Percentiles rank a stretch among this genome's conserved stretches.
Evolutionary conservation across 1,140 invertebrate species (phyloP).

Genomic region (Aphis gossypii): DNA sequence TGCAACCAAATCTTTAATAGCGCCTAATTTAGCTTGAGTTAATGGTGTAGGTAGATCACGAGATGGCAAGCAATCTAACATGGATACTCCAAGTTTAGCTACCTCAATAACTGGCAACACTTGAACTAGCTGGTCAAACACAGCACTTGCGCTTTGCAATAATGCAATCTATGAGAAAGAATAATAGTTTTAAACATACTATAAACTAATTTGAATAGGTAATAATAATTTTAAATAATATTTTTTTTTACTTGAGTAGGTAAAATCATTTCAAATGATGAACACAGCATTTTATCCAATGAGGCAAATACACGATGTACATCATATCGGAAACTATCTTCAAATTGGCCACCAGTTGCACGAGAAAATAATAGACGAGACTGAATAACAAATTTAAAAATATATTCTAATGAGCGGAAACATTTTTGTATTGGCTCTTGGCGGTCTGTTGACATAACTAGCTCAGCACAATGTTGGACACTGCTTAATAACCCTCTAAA

Average conservation of each 20-base stretch:
- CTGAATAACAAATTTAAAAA: conserved; percentile 95
- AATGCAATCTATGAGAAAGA: conserved; percentile 68
- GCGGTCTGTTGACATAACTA: conserved; percentile 81
- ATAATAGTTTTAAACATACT: conserved; percentile 26
- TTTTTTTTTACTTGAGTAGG: conserved; percentile 74
- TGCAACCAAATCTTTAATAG: conserved; percentile 76
- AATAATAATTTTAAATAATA: conserved; percentile 1
- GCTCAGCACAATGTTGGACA: conserved; percentile 89
- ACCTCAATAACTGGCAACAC: conserved; percentile 73
- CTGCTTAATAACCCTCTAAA: conserved; percentile 82
- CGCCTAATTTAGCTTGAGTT: conserved; percentile 76
- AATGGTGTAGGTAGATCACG: conserved; percentile 71
- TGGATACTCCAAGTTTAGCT: conserved; percentile 73
- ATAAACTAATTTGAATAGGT: not conserved
- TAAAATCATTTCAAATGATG: conserved; percentile 76
- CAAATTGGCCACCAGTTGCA: conserved; percentile 85
- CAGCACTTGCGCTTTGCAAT: conserved; percentile 65
- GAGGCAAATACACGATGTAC: conserved; percentile 78
- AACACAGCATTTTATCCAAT: conserved; percentile 78
- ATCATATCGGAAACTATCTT: conserved; percentile 83
- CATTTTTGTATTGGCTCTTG: conserved; percentile 90
- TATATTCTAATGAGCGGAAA: conserved; percentile 89
- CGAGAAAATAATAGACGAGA: conserved; percentile 87
- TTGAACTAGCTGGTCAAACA: conserved; percentile 65
- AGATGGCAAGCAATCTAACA: conserved; percentile 73